Evolutionary conservation across 2,113 vertebrate genomes (phyloP), one percentile per base, ranked within the genome.

Genomic region (Xiphophorus couchianus): DNA sequence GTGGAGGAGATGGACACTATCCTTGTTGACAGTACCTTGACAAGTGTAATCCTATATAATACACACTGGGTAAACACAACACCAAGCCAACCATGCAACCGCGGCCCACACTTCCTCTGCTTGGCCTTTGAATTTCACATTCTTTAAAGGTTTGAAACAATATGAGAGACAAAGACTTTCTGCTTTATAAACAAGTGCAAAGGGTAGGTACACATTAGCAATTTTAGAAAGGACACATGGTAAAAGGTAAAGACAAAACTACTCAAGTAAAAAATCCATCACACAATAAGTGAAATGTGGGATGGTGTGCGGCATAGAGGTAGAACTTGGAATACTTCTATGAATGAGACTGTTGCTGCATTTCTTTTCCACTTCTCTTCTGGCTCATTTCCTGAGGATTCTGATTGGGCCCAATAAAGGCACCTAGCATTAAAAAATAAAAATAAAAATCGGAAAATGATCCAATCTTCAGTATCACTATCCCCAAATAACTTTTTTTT

Each of bases 1-100:
- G 91, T 91, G 87, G 89, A 92, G 88, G 91, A 93, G 92, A 93
- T 85, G 92, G 93, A 93, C 93, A 88, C 91, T 91, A 88, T 89
- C 88, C 91, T 92, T 94, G 92, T 93, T 94, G 94, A 94, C 94
- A 94, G 92, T 94, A 93, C 90, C 91, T 91, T 94, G 94, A 94
- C 93, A 94, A 93, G 91, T 88, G 84, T 92, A 94, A 94, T 93
- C 91, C 92, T 77, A 69, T 83, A 88, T 86, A 93, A 90, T 93
- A 90, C 88, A 89, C 84, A 84, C 73, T 76, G 90, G 87, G 84
- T 93, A 94, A 94, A 94, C 93, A 94, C 84, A 87, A 87, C 86
- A 83, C 80, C 80, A 81, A 92, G 89, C 85, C 89, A 77, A 89
- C 84, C 91, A 78, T 89, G 91, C 80, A 92, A 92, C 91, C 89